These are phyloP conservation scores for Platycheirus albimanus DNA, from an alignment of 2,888 invertebrate species.

Conservation along the genomic window DNA sequence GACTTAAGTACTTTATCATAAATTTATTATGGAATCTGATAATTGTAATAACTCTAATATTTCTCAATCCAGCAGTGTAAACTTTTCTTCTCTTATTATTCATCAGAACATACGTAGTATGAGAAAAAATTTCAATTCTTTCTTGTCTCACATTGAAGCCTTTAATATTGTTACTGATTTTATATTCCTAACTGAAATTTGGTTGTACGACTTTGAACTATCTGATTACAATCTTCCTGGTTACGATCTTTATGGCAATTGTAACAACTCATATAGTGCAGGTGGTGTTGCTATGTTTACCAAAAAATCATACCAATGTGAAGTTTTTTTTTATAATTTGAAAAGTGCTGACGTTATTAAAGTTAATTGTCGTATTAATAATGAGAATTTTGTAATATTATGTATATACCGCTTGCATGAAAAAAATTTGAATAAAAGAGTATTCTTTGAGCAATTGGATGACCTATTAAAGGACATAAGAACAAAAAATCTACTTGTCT, in stretches of 20 bases:
- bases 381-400: neutral
- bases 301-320: neutral
- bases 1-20: slow-evolving; percentile 8
- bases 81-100: no score
- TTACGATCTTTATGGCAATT: neutral
- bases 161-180: neutral
- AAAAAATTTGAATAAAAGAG: neutral
- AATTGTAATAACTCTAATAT: no score
- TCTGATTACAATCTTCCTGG: slow-evolving; percentile 7
- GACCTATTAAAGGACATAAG: neutral
- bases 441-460: neutral
- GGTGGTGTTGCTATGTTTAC: slow-evolving; percentile 11
- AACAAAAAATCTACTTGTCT: neutral
- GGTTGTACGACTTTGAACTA: no score
- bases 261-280: slow-evolving; percentile 25
- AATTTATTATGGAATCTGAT: no score
- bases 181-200: slow-evolving; percentile 29
- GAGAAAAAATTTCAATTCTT: slow-evolving; percentile 31
- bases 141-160: slow-evolving; percentile 6
- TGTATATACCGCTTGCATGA: slow-evolving; percentile 9
- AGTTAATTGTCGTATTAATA: neutral
- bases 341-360: slow-evolving; percentile 1
- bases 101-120: slow-evolving; percentile 44
- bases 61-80: no score
- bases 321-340: neutral